Evolutionary conservation across 2,888 invertebrate genomes (phyloP), one percentile per base, ranked within the genome.

Genomic region (Isoperla grammatica): DNA sequence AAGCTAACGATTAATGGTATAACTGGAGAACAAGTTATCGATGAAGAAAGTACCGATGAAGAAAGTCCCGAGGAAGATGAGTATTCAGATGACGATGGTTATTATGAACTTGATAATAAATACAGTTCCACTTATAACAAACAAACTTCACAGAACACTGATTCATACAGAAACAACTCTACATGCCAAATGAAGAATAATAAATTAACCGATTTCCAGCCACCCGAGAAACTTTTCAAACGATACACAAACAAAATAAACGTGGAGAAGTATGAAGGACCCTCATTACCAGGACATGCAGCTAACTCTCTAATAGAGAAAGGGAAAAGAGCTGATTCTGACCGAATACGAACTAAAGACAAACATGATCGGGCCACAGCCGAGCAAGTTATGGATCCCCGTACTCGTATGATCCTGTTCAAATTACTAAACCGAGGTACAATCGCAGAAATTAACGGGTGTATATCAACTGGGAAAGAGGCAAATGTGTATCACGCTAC

Each of bases 381-480:
- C 0, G 97, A 97, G 72, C 95, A 96, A 74, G 99, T 98, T 0
- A 88, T 99, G 86, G 99, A 99, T 76, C 93, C 94, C 0, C 79
- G 94, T 12, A 99, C 99, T 0, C 81, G 93, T 70, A 92, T 96
- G 86, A 97, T 99, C 64, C 76, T 99, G 11, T 97, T 94, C 72
- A 96, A 97, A 76, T 75, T 99, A 59, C 75, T 99, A 0, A 94
- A 90, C 72, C 82, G 87, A 66, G 89, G 89, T 1, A 78, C 90
- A 5, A 90, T 99, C 50, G 78, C 84, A 61, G 87, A 91, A 73
- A 89, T 99, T 56, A 93, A 98, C 72, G 99, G 99, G 0, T 99
- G 97, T 70, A 95, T 99, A 69, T 97, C 97, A 2, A 99, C 98
- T 0, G 99, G 96, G 1, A 90, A 98, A 78, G 99, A 99, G 76